These are phyloP conservation scores for Pyrocoelia pectoralis DNA, from an alignment of 2,888 invertebrate species.

Conservation along the genomic window DNA sequence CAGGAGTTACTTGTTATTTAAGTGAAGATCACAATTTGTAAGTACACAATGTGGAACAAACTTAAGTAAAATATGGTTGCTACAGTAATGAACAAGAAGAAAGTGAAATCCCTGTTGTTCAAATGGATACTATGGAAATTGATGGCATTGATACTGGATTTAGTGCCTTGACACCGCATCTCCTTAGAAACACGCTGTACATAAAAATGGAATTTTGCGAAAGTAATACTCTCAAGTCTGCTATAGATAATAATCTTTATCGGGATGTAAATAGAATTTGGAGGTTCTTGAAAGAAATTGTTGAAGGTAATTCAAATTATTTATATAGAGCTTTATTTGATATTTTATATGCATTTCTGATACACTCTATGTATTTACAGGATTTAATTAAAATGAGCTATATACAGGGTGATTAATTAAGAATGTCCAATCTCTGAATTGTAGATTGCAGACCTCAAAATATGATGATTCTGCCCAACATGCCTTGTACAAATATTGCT, in stretches of 20 bases:
- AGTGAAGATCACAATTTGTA: background rate
- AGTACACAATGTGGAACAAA: background rate
- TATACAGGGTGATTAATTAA: too few relatives aligned
- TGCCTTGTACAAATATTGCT: too few relatives aligned
- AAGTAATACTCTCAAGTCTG: conserved; percentile 87
- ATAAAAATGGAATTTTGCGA: conserved; percentile 99
- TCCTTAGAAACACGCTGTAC: conserved; percentile 64
- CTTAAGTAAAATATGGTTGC: background rate
- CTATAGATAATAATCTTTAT: conserved; percentile 76
- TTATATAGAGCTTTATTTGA: too few relatives aligned
- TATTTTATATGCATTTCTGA: too few relatives aligned
- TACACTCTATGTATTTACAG: too few relatives aligned
- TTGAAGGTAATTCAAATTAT: conserved; percentile 70
- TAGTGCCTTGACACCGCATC: too few relatives aligned
- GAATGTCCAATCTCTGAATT: too few relatives aligned
- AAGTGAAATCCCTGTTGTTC: background rate
- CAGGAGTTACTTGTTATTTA: background rate
- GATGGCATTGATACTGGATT: too few relatives aligned
- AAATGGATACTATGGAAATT: too few relatives aligned
- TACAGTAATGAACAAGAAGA: background rate
- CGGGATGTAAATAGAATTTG: conserved; percentile 82
- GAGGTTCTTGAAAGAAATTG: conserved; percentile 93
- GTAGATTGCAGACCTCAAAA: too few relatives aligned
- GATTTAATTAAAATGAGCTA: too few relatives aligned
- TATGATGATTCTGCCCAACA: too few relatives aligned